Conservation (phyloP, 2,888 invertebrate genomes). For the Dryomyza anilis region DNA sequence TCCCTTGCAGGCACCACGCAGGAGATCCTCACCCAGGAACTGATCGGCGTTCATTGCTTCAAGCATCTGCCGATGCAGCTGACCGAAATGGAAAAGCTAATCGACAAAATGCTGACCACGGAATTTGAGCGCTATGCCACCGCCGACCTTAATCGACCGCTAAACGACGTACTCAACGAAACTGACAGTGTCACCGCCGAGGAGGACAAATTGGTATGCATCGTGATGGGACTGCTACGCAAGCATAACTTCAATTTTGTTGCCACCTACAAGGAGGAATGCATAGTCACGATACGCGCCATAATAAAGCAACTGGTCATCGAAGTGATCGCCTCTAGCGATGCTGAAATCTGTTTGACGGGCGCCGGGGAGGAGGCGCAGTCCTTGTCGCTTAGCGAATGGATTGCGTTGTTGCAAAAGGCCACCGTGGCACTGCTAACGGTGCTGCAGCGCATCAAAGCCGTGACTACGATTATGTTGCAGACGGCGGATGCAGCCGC, state of each 20-base stretch:
- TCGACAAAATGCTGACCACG: constrained; percentile 94
- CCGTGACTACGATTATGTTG: constrained; percentile 76
- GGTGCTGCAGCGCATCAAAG: constrained; percentile 75
- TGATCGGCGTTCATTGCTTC: constrained; percentile 92
- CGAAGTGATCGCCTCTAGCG: constrained; percentile 70
- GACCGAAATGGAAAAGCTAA: constrained; percentile 92
- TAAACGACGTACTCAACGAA: constrained; percentile 59
- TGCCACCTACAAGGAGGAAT: constrained; percentile 85
- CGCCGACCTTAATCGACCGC: constrained; percentile 86
- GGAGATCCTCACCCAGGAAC: constrained; percentile 86
- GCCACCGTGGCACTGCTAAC: constrained; percentile 71
- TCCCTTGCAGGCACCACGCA: constrained; percentile 78
- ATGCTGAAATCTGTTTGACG: constrained; percentile 65
- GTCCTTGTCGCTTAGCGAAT: constrained; percentile 70
- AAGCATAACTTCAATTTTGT: constrained; percentile 88
- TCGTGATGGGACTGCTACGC: constrained; percentile 87
- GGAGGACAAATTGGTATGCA: constrained; percentile 84
- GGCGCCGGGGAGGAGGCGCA: constrained; percentile 63
- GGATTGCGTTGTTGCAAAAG: constrained; percentile 71
- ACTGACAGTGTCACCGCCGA: constrained; percentile 61
- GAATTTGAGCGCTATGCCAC: constrained; percentile 93
- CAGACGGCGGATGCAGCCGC: constrained; percentile 74
- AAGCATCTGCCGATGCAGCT: constrained; percentile 95
- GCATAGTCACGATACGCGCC: constrained; percentile 85
- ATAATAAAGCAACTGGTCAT: constrained; percentile 88